phyloP scores from a whole-genome alignment of 2,113 vertebrate genomes.

The Phodopus roborovskii region DNA sequence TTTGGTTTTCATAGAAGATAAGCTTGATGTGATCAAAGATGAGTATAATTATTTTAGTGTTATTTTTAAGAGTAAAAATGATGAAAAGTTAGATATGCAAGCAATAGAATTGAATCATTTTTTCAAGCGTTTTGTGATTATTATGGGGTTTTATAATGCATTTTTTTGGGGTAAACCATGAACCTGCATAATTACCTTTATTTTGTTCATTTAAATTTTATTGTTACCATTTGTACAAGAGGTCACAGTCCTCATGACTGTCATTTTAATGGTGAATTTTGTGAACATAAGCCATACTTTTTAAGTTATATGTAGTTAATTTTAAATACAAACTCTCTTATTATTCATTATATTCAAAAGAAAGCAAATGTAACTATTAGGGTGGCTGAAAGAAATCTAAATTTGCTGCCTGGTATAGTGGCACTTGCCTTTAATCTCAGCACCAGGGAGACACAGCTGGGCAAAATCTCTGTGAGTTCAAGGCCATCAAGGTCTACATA shows the following conservation, averaged over 20 bases:
- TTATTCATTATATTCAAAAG: conserved; percentile 15
- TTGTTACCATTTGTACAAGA: background rate
- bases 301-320: conserved; percentile 31
- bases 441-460: fast-evolving
- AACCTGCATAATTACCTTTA: background rate
- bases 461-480: background rate
- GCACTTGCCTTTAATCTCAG: background rate
- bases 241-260: background rate
- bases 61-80: background rate
- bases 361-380: conserved; percentile 9
- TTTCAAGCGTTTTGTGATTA: background rate
- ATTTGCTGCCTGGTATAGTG: background rate
- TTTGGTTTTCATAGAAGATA: conserved; percentile 44
- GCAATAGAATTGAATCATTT: background rate
- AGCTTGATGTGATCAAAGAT: background rate
- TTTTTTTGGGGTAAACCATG: background rate
- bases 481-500: background rate
- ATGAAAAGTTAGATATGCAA: background rate
- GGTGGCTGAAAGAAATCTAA: background rate
- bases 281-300: conserved; percentile 18
- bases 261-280: conserved; percentile 21
- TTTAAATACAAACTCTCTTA: background rate
- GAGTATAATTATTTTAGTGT: conserved; percentile 22
- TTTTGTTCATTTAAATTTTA: conserved; percentile 2
- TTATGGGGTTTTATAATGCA: background rate